These are phyloP conservation scores for Perccottus glenii DNA, from an alignment of 2,113 vertebrate species.

Conservation along the genomic window DNA sequence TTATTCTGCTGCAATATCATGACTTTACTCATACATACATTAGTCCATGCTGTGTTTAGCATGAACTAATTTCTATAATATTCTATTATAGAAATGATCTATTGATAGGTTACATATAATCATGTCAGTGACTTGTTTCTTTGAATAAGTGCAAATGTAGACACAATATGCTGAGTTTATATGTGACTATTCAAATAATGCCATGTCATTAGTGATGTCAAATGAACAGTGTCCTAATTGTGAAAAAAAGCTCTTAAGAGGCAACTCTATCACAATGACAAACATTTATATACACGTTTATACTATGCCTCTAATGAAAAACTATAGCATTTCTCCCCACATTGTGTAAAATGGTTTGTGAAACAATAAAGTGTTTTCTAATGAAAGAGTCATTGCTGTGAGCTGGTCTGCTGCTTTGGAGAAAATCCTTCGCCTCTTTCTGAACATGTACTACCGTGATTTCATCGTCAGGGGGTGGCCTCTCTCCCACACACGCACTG, in stretches of 20 bases:
- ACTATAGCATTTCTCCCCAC: conserved; percentile 19
- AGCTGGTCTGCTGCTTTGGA: background rate
- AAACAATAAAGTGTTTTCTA: conserved; percentile 55
- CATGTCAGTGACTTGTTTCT: too few relatives aligned
- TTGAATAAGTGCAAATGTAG: too few relatives aligned
- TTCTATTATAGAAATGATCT: too few relatives aligned
- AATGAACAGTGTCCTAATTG: too few relatives aligned
- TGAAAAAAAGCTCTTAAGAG: too few relatives aligned
- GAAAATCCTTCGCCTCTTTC: background rate
- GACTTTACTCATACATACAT: background rate
- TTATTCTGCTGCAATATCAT: conserved; percentile 60
- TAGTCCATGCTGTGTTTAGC: too few relatives aligned
- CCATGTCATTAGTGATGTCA: too few relatives aligned
- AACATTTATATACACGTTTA: background rate
- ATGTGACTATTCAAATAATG: too few relatives aligned
- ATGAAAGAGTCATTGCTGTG: background rate
- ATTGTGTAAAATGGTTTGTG: conserved; percentile 34
- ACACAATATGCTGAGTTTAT: too few relatives aligned
- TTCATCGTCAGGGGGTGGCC: conserved; percentile 50
- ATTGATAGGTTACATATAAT: too few relatives aligned
- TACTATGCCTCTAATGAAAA: background rate
- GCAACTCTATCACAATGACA: background rate
- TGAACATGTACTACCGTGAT: conserved; percentile 29
- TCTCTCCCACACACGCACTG: conserved; percentile 4
- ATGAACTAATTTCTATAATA: too few relatives aligned